These are phyloP conservation scores for Candidula unifasciata DNA, from an alignment of 2,888 invertebrate genomes.

Conservation along the genomic window DNA sequence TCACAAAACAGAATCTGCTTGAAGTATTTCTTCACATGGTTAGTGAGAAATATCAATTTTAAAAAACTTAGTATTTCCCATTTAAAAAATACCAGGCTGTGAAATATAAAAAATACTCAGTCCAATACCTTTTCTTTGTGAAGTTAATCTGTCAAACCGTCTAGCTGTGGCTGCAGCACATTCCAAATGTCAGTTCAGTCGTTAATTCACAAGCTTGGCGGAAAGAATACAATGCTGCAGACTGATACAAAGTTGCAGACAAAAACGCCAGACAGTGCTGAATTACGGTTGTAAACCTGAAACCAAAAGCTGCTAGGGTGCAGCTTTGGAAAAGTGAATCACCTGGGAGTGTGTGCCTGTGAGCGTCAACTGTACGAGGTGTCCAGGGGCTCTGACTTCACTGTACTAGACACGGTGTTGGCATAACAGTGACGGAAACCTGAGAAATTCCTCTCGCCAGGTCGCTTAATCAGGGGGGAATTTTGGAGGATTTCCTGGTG, in stretches of 20 bases:
- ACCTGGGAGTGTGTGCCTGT: not conserved
- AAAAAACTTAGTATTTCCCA: not conserved
- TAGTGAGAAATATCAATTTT: not conserved
- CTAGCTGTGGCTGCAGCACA: not conserved
- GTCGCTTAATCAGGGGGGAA: conserved; percentile 55
- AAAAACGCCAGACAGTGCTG: not conserved
- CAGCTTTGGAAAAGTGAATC: conserved; percentile 28
- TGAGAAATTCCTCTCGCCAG: conserved; percentile 53
- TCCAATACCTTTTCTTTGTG: not conserved
- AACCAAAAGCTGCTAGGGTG: conserved; percentile 50
- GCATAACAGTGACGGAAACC: conserved; percentile 55
- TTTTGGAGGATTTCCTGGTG: conserved; percentile 56
- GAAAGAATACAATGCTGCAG: conserved; percentile 33
- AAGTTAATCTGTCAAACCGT: conserved; percentile 25
- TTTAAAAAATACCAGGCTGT: not conserved
- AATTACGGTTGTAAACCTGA: conserved; percentile 10
- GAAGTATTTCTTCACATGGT: not conserved
- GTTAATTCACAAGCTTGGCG: conserved; percentile 36
- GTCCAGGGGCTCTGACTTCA: conserved; percentile 54
- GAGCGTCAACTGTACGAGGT: conserved; percentile 50
- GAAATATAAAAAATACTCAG: not conserved
- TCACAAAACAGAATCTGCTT: conserved; percentile 38
- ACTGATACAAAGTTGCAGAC: not conserved
- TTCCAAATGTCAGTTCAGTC: conserved; percentile 23
- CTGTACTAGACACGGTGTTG: conserved; percentile 44